Base-by-base conservation (phyloP, 35 echinoderm and acorn worm species). In the Nesometra sesokonis region DNA sequence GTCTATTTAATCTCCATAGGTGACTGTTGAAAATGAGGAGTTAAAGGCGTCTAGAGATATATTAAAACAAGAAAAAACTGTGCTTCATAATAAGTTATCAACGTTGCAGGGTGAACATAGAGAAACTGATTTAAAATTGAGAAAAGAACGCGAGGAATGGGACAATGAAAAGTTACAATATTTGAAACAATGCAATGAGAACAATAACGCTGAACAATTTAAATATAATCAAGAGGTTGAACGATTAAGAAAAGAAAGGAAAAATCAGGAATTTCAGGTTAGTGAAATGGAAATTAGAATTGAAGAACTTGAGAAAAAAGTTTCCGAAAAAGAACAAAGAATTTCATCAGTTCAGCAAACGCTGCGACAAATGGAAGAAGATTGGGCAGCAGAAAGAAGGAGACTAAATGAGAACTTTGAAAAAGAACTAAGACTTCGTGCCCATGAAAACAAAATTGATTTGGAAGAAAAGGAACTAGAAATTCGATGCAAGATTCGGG, bases 1-100 rank as follows among this genome's bases (percentile, higher is more conserved):
- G 11, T 17, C 52, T 27, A 2, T 17, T 67, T 67, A 19, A 17
- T 33, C 27, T 40, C 82, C 82, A 39, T 37, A 97, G 95, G 34
- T 93, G 34, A 97, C 95, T 3, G 95, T 85, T 23, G 88, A 93
- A 84, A 93, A 91, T 85, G 95, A 97, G 85, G 95, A 97, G 35
- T 82, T 97, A 0, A 85, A 97, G 84, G 95, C 92, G 17, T 93
- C 95, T 29, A 93, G 88, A 23, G 95, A 97, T 67, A 93, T 97
- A 35, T 77, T 97, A 79, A 90, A 76, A 7, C 86, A 93, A 82
- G 95, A 97, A 84, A 89, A 92, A 36, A 86, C 86, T 37, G 80
- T 93, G 11, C 86, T 97, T 9, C 95, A 97, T 31, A 77, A 84
- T 33, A 93, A 97, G 67, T 47, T 97, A 15, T 57, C 86, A 27